These are phyloP conservation scores for Drosophila kambysellisi DNA, from an alignment of 2,888 invertebrate genomes.

Conservation along the genomic window DNA sequence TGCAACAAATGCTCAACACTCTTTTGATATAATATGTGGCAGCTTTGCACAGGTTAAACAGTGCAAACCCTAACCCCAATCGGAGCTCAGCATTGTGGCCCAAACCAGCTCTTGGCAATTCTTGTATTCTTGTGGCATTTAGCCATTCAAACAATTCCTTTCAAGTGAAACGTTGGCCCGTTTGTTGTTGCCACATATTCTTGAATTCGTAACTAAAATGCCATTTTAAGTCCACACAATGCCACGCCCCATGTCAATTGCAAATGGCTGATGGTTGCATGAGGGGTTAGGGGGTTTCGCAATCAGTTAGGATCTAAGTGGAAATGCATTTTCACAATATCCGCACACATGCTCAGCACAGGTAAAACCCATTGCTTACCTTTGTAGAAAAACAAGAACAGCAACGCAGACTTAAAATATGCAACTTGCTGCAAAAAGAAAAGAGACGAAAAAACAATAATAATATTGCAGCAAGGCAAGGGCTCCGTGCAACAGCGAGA, in stretches of 20 bases:
- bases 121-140: conserved; percentile 28
- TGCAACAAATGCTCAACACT: conserved; percentile 2
- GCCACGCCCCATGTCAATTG: conserved; percentile 69
- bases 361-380: conserved; percentile 8
- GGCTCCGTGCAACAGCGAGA: conserved; percentile 36
- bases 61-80: conserved; percentile 1
- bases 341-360: conserved; percentile 56
- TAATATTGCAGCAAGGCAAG: conserved; percentile 63
- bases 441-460: conserved; percentile 40
- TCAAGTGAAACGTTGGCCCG: conserved; percentile 36
- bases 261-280: conserved; percentile 5
- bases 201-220: conserved; percentile 47
- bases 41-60: conserved; percentile 2
- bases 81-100: neutral
- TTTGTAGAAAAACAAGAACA: conserved; percentile 45
- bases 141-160: conserved; percentile 43
- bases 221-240: conserved; percentile 60
- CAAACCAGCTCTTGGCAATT: conserved; percentile 3
- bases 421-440: conserved; percentile 51
- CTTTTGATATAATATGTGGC: conserved; percentile 14
- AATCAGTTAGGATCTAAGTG: conserved; percentile 77
- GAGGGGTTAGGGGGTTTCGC: neutral
- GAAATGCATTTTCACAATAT: conserved; percentile 80
- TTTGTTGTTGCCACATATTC: conserved; percentile 22
- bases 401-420: conserved; percentile 70